phyloP scores from a whole-genome alignment of 2,888 invertebrate genomes.

The Dione juno region DNA sequence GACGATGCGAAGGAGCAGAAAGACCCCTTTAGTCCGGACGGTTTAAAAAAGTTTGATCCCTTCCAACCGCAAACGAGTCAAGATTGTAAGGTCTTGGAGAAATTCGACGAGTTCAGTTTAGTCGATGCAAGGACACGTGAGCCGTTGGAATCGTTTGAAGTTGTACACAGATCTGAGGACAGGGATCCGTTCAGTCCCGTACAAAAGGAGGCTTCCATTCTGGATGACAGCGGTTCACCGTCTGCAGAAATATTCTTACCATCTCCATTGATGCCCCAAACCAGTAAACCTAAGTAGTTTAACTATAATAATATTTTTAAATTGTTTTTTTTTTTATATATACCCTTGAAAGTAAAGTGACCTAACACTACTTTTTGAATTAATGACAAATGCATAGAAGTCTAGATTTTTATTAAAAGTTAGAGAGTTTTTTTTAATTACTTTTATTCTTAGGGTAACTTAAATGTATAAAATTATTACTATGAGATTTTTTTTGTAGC shows the following conservation, averaged over 20 bases:
- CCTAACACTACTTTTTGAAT: no score
- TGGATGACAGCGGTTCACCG: slow-evolving; percentile 73
- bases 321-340: no score
- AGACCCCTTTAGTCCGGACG: slow-evolving; percentile 84
- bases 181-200: slow-evolving; percentile 52
- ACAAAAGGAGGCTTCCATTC: slow-evolving; percentile 60
- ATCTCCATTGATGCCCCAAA: slow-evolving; percentile 84
- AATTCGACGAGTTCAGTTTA: slow-evolving; percentile 70
- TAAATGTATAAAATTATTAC: not conserved
- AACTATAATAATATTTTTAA: not conserved
- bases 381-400: no score
- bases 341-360: no score
- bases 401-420: no score
- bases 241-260: slow-evolving; percentile 80
- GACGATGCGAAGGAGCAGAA: slow-evolving; percentile 80
- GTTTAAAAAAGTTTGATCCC: slow-evolving; percentile 58
- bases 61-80: slow-evolving; percentile 49
- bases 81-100: slow-evolving; percentile 56
- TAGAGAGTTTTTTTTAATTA: no score
- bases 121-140: slow-evolving; percentile 54
- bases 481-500: slow-evolving; percentile 3
- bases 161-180: slow-evolving; percentile 56
- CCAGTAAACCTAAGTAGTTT: slow-evolving; percentile 50
- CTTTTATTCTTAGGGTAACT: no score
- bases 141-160: slow-evolving; percentile 64